Conservation (phyloP, 2,797 vertebrate genomes). For the Mycteria americana region DNA sequence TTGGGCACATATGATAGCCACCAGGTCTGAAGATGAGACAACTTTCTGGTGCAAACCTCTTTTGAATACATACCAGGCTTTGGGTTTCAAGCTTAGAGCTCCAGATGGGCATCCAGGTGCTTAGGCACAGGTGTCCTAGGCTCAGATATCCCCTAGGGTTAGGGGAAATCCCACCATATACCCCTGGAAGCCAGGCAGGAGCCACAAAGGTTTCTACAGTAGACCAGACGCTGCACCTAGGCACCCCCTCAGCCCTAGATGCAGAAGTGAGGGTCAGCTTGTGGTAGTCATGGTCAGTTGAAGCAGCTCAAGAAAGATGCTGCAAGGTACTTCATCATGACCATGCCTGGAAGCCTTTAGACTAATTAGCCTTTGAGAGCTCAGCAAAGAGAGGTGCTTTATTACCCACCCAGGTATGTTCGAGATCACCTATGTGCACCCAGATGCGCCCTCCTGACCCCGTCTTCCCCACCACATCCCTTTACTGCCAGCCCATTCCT, state of each 20-base stretch:
- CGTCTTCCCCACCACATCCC: no score
- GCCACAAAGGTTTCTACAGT: not conserved
- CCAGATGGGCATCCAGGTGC: not conserved
- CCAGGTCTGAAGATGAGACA: not conserved
- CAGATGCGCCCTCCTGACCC: not conserved
- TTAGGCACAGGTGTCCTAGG: not conserved
- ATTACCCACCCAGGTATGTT: not conserved
- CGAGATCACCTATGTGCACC: accelerated
- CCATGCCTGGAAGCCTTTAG: accelerated
- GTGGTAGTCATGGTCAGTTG: not conserved
- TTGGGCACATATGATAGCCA: not conserved
- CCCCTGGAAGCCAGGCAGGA: not conserved
- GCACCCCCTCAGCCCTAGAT: not conserved
- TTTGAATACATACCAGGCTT: not conserved
- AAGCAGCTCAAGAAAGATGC: not conserved
- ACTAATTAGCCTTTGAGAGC: not conserved
- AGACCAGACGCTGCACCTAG: not conserved
- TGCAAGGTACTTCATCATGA: no score
- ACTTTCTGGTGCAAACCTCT: not conserved
- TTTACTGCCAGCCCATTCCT: not conserved
- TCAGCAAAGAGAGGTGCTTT: not conserved
- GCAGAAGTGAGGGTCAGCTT: not conserved
- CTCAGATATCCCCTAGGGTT: not conserved
- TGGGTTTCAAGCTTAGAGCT: not conserved
- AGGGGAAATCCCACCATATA: not conserved